Evolutionary conservation across 2,888 invertebrate species (phyloP), one percentile per base, ranked within the genome.

Genomic region (Schrankia costaestrigalis): DNA sequence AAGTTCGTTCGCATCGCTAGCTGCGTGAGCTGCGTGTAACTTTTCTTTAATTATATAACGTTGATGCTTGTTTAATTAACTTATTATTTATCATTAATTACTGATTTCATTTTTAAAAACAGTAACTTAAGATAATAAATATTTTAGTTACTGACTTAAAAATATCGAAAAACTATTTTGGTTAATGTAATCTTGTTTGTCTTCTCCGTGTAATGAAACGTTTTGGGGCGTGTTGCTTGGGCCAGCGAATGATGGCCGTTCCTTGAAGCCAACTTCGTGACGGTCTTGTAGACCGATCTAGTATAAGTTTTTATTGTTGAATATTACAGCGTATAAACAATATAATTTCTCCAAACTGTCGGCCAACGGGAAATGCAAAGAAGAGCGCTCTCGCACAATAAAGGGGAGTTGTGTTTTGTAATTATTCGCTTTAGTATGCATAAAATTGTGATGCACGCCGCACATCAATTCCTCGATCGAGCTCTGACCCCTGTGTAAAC

Each of bases 351-450:
- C 52, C 68, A 73, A 66, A 71, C 76, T 73, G 78, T 61, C 61
- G 59, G 68, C 62, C 69, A 51, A 71, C 80, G 84, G 85, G 86
- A 85, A 78, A 87, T 87, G 84, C 86, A 86, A 84, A 87, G 86
- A 74, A 85, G 81, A 70, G 77, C 79, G 74, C 75, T 77, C 78
- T 78, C 83, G 67, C 79, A 81, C 63, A 79, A 76, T 54, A 87
- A 87, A 87, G 86, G 87, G 71, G 78, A 84, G 85, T 85, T 63
- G 62, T 61, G n/a, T 75, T 66, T 56, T 53, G 6, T 58, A 64
- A 54, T 48, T 61, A 52, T 47, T 52, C 28, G 35, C 25, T 34
- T 34, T 12, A 44, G 42, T 50, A 46, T 43, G 59, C 46, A 7
- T 19, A 57, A 49, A 50, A 55, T 41, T 52, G 51, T 52, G 56